Evolutionary conservation across 2,797 vertebrate genomes (phyloP).

Genomic region (Mallotus villosus): DNA sequence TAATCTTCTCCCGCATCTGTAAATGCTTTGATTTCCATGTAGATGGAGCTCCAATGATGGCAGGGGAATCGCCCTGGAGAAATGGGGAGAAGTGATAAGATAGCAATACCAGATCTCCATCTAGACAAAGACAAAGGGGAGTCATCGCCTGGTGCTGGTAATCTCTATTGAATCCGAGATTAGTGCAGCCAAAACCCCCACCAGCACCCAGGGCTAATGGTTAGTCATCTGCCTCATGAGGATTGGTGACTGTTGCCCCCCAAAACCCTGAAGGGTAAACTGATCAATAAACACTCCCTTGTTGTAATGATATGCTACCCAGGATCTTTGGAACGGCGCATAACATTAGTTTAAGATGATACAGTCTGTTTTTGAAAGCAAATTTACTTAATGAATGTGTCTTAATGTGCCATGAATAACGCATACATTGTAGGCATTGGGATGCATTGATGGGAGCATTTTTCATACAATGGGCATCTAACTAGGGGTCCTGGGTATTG

Average conservation of each 20-base stretch:
- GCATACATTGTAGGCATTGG: background rate
- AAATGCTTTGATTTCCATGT: slow-evolving; percentile 68
- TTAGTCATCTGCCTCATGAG: slow-evolving; percentile 56
- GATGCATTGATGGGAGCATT: background rate
- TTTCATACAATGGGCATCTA: background rate
- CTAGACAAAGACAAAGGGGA: slow-evolving; percentile 52
- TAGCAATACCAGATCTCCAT: slow-evolving; percentile 57
- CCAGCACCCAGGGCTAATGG: slow-evolving; percentile 38
- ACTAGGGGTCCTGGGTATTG: slow-evolving; percentile 19
- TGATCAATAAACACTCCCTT: slow-evolving; percentile 53
- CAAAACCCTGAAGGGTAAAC: slow-evolving; percentile 29
- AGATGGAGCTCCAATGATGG: slow-evolving; percentile 59
- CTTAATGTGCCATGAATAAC: background rate
- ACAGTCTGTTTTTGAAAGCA: background rate
- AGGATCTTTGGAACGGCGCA: slow-evolving; percentile 20
- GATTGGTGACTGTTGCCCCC: slow-evolving; percentile 36
- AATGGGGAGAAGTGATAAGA: slow-evolving; percentile 64
- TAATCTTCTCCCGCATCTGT: slow-evolving; percentile 62
- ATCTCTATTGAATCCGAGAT: slow-evolving; percentile 68
- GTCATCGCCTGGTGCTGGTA: slow-evolving; percentile 59
- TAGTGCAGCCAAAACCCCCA: slow-evolving; percentile 36
- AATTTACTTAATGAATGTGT: background rate
- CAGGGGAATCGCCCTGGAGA: slow-evolving; percentile 52
- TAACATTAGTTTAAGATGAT: background rate
- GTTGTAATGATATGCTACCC: slow-evolving; percentile 25